A percentile compares a stretch with the other conserved stretches of the same genome.
Evolutionary conservation across 2,113 vertebrate genomes (phyloP).

Genomic region (Lamprologus tigripictilis): DNA sequence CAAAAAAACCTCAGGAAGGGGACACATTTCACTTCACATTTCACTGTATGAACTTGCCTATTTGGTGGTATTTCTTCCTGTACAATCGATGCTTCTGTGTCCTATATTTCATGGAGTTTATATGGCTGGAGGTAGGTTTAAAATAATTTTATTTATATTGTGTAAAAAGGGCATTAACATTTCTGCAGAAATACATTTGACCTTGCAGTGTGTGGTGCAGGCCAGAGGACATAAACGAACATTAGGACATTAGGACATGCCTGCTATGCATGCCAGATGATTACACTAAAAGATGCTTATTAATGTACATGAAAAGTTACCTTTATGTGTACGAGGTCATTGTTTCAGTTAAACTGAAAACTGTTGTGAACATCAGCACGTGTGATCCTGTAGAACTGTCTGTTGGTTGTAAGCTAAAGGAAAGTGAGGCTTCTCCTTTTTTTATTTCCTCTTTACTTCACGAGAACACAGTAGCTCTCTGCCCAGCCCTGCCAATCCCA

Average conservation of each 20-base stretch:
- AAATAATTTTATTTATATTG: neutral
- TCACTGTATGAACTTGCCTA: neutral
- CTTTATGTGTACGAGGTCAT: neutral
- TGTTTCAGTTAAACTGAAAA: neutral
- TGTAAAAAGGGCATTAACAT: neutral
- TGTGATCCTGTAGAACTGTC: neutral
- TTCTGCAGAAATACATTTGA: neutral
- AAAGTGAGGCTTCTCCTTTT: neutral
- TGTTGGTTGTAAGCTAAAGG: neutral
- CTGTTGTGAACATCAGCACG: neutral
- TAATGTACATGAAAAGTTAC: neutral
- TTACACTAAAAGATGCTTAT: neutral
- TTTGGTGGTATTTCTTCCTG: neutral
- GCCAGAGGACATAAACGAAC: neutral
- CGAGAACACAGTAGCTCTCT: slow-evolving; percentile 62
- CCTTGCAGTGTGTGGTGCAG: neutral
- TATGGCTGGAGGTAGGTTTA: neutral
- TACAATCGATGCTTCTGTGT: neutral
- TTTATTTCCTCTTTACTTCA: neutral
- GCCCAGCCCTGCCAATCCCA: slow-evolving; percentile 72
- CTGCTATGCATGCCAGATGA: no score
- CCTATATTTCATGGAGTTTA: neutral
- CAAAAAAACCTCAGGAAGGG: neutral
- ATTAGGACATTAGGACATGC: neutral
- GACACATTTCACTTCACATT: neutral